Evolutionary conservation across 2,113 vertebrate species (phyloP).

Genomic region (Glareola pratincola): DNA sequence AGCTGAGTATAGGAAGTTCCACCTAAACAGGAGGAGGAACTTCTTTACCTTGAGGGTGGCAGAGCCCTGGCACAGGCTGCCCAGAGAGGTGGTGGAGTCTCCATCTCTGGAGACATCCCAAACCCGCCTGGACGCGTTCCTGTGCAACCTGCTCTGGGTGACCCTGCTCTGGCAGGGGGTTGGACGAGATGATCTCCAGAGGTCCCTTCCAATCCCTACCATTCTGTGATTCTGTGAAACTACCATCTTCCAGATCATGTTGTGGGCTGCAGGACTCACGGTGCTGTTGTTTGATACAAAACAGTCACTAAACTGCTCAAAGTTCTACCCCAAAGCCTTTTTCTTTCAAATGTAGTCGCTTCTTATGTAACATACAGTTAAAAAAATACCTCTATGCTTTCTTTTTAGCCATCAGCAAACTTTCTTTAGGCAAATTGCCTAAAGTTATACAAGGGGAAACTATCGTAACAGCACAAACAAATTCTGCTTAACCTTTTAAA

Average conservation of each 20-base stretch:
- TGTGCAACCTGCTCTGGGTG: no score
- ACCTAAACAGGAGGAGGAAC: no score
- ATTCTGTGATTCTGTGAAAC: no score
- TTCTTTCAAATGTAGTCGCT: background rate
- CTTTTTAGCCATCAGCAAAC: background rate
- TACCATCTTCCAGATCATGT: background rate
- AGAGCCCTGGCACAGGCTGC: no score
- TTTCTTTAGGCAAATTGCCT: background rate
- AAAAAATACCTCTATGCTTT: background rate
- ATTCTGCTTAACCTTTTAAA: background rate
- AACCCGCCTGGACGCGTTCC: no score
- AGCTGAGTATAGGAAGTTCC: no score
- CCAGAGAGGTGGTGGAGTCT: no score
- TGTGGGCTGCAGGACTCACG: background rate
- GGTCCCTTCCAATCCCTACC: no score
- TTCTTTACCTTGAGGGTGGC: no score
- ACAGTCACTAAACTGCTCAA: background rate
- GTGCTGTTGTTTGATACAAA: background rate
- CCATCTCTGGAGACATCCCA: no score
- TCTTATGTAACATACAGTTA: background rate
- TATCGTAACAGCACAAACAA: background rate
- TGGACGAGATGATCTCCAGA: no score
- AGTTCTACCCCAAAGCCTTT: background rate
- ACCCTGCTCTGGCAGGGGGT: no score
- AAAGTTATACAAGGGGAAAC: background rate